These are phyloP conservation scores for Pherbina coryleti DNA, from an alignment of 2,888 invertebrate species.

Conservation along the genomic window DNA sequence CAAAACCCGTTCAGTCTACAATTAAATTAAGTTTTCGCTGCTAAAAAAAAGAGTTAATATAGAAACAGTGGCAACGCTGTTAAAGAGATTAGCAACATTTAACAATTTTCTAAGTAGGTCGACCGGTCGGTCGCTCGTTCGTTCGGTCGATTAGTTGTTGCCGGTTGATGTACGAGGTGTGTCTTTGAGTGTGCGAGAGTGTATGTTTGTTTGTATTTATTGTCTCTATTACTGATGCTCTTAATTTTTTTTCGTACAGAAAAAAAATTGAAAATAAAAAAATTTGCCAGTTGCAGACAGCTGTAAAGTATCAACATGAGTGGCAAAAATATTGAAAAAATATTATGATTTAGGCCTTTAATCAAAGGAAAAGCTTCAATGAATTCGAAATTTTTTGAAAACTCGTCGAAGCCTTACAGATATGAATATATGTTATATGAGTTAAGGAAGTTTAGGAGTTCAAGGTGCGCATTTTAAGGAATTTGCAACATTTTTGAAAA, in stretches of 20 bases:
- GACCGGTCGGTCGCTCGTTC: conserved; percentile 23
- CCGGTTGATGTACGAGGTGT: neutral
- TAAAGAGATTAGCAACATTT: conserved; percentile 32
- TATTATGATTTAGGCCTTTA: too few relatives aligned
- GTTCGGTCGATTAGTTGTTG: conserved; percentile 3
- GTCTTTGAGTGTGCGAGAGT: conserved; percentile 27
- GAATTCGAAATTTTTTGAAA: too few relatives aligned
- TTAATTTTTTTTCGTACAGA: conserved; percentile 24
- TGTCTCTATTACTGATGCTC: conserved; percentile 13
- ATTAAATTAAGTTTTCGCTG: too few relatives aligned
- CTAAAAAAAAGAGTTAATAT: neutral
- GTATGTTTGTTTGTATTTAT: conserved; percentile 6
- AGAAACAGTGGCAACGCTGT: conserved; percentile 20
- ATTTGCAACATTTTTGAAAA: too few relatives aligned
- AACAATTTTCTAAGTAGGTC: conserved; percentile 35
- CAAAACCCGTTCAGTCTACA: too few relatives aligned
- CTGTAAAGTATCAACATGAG: neutral
- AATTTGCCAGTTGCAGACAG: too few relatives aligned
- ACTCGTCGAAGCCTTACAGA: too few relatives aligned
- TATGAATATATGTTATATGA: too few relatives aligned
- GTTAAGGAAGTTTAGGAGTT: too few relatives aligned
- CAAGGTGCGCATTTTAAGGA: too few relatives aligned
- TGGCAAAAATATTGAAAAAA: neutral
- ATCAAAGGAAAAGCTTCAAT: too few relatives aligned
- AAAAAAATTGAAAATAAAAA: neutral